Evolutionary conservation across 1,140 invertebrate species (phyloP), one percentile per base, ranked within the genome.

Genomic region (Phortica variegata): DNA sequence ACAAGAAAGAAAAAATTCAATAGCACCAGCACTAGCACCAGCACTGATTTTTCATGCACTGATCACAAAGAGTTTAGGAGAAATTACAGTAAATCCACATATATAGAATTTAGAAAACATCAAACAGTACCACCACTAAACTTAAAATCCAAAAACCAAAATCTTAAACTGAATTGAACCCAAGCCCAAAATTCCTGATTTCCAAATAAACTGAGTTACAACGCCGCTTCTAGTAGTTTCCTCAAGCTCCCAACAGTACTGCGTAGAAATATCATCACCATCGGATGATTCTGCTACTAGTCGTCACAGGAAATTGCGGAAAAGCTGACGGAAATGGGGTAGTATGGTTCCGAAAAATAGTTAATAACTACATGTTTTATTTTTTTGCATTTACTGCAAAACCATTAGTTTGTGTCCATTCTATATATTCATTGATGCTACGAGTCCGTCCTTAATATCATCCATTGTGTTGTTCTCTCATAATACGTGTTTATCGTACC

Each of bases 1-100:
- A 50, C 44, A 60, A 54, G 31, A 17, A 29, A 34, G n/a, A 9
- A n/a, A 29, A 63, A 43, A 57, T 34, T 48, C 29, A 54, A 45
- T 26, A n/a, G 32, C 43, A 52, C 37, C 61, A 68, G 49, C 18
- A 47, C 47, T 56, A 65, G 58, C 36, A 57, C 49, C 58, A 47
- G 38, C 50, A 49, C 58, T 61, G 38, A 41, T 52, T 53, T 52
- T 44, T 42, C 17, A 39, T 31, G 37, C 46, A 61, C 58, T 50
- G 23, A 29, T 21, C 52, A 54, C 33, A 46, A 36, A n/a, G n/a
- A n/a, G n/a, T n/a, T n/a, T n/a, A n/a, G n/a, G n/a, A n/a, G n/a
- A n/a, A n/a, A n/a, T n/a, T n/a, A n/a, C n/a, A 21, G 26, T 37
- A 29, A 21, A 44, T 13, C 16, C 17, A 29, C 5, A 38, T 39